These are phyloP conservation scores for Perdita meconis DNA, from an alignment of 2,888 invertebrate species.

Conservation along the genomic window DNA sequence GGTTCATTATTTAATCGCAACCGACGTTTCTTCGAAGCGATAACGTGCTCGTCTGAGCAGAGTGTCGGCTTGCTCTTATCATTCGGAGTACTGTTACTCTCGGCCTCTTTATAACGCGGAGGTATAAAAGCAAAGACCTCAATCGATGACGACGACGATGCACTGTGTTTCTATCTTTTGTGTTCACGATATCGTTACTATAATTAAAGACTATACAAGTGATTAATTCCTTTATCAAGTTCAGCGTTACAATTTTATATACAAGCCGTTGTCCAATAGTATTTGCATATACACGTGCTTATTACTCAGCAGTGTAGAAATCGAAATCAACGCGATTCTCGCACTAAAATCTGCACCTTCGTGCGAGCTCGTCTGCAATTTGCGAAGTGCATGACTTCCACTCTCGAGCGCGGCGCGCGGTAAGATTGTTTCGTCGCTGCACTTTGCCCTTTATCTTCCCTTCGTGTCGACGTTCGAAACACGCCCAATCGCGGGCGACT, in stretches of 20 bases:
- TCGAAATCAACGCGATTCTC: too few species aligned
- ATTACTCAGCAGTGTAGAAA: too few species aligned
- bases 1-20: constrained; percentile 69
- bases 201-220: too few species aligned
- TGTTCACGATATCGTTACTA: too few species aligned
- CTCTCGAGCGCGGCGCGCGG: background rate
- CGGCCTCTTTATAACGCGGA: constrained; percentile 30
- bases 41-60: constrained; percentile 62
- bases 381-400: constrained; percentile 20
- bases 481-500: constrained; percentile 57
- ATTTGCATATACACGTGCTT: too few species aligned
- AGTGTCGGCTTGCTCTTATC: constrained; percentile 59
- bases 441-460: constrained; percentile 24
- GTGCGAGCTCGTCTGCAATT: constrained; percentile 35
- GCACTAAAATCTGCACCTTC: background rate
- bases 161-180: background rate
- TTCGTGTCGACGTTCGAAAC: constrained; percentile 14
- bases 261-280: too few species aligned
- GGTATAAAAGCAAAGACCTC: constrained; percentile 25
- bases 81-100: constrained; percentile 36
- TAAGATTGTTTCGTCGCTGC: constrained; percentile 16
- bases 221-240: too few species aligned
- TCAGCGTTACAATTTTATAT: too few species aligned
- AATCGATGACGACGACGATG: constrained; percentile 1
- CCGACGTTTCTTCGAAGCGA: constrained; percentile 65